A percentile compares a stretch with the other conserved stretches of the same genome.
phyloP scores from a whole-genome alignment of 1,140 invertebrate genomes.

The Lepidurus arcticus region DNA sequence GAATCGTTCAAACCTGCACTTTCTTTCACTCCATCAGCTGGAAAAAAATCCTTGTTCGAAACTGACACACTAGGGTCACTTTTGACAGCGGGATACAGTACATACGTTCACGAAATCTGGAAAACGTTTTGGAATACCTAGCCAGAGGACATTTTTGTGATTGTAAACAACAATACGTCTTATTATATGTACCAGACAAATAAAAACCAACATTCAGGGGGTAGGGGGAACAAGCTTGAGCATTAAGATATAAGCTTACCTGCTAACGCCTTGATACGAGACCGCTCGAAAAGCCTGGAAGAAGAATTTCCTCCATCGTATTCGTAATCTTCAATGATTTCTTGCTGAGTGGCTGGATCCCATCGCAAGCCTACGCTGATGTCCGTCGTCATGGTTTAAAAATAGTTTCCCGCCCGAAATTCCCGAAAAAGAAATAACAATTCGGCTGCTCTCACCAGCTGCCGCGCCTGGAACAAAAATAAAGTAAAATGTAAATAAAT shows the following conservation, averaged over 20 bases:
- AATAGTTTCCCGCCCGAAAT: neutral
- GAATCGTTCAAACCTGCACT: too few species aligned
- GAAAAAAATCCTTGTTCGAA: too few species aligned
- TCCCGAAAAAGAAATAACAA: neutral
- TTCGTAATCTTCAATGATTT: conserved; percentile 91
- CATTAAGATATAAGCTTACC: conserved; percentile 54
- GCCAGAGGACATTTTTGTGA: too few species aligned
- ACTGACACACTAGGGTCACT: too few species aligned
- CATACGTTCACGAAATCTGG: too few species aligned
- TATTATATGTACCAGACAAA: too few species aligned
- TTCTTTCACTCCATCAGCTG: too few species aligned
- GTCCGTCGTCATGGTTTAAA: conserved; percentile 81
- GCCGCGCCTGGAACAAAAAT: neutral
- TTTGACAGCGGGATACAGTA: too few species aligned
- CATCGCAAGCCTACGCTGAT: conserved; percentile 71
- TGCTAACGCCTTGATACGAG: conserved; percentile 95
- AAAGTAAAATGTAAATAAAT: too few species aligned
- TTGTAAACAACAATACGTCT: too few species aligned
- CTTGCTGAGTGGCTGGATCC: conserved; percentile 44
- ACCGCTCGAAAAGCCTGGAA: conserved; percentile 95
- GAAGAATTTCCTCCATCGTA: conserved; percentile 99
- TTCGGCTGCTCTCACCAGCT: conserved; percentile 7
- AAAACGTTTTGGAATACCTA: too few species aligned
- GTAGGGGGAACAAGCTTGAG: neutral
- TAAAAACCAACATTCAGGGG: neutral